Percentiles rank a stretch among this genome's conserved stretches.
These are phyloP conservation scores for Capitulum mitella DNA, from an alignment of 2,888 invertebrate species.

Conservation along the genomic window DNA sequence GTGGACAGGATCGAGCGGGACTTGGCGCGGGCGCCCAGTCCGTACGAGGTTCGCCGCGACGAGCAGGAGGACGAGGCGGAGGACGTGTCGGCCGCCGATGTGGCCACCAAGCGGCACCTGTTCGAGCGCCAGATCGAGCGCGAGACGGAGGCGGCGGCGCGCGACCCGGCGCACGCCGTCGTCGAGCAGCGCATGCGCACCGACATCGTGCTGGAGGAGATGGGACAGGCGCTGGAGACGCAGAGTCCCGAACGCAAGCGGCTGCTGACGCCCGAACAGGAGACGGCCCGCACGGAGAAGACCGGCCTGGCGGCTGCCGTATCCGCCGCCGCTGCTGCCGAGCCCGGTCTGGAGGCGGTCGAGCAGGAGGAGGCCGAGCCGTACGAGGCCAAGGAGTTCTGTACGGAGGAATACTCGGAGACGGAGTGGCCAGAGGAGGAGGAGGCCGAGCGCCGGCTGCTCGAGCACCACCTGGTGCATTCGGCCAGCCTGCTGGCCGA, in stretches of 20 bases:
- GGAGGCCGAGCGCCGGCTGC: background rate
- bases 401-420: background rate
- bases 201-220: background rate
- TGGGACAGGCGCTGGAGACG: background rate
- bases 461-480: too few relatives aligned
- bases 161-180: background rate
- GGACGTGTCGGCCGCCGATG: background rate
- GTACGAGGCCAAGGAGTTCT: background rate
- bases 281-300: background rate
- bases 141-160: background rate
- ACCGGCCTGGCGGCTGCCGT: too few relatives aligned
- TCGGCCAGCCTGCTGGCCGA: too few relatives aligned
- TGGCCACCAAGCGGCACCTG: background rate
- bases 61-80: background rate
- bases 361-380: background rate
- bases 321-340: background rate
- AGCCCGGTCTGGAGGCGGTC: background rate
- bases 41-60: constrained; percentile 1
- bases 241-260: background rate
- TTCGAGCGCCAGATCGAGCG: constrained; percentile 2
- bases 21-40: background rate
- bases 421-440: background rate
- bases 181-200: background rate
- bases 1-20: background rate
- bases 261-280: background rate